Base-by-base conservation (phyloP, 2,888 invertebrate species). In the Notodonta ziczac region DNA sequence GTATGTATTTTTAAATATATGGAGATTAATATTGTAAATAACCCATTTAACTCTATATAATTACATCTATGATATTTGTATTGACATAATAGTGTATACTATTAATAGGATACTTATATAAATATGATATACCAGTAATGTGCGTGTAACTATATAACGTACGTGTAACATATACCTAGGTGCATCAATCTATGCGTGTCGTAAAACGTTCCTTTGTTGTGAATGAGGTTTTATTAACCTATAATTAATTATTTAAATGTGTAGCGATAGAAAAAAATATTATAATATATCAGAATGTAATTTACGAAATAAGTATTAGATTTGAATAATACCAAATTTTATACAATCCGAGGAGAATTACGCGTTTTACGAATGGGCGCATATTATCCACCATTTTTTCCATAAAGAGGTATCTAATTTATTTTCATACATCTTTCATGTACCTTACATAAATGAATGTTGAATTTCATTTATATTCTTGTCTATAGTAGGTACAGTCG, bases 131-230 rank as follows among this genome's bases (percentile, higher is more conserved):
- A 86, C 80, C 83, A 84, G 71, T 81, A 78, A 61, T 78, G 82
- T 81, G 24, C 24, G 78, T 81, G 76, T 81, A 78, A 77, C 75
- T 86, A 83, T 81, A 77, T 85, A 84, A 63, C 80, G 76, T 82
- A 81, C 76, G 72, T 74, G 55, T 74, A 70, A 68, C 13, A 74
- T 75, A 75, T 67, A n/a, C n/a, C n/a, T n/a, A 72, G 66, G 71
- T 53, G 39, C 54, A 54, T 72, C 66, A 72, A 64, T 70, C 73
- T 77, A 72, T 77, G 73, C 64, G 78, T 93, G 91, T 91, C 83
- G 90, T 91, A 82, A 67, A 86, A 87, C 85, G 87, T 92, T 92
- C 87, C 89, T 91, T 87, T 89, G 85, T 87, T 86, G 83, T 84
- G 80, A 82, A 85, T 83, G 82, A 77, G 84, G 86, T 91, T 88